phyloP scores from a whole-genome alignment of 53 echinoderm and acorn worm genomes.

The Holothuria scabra region DNA sequence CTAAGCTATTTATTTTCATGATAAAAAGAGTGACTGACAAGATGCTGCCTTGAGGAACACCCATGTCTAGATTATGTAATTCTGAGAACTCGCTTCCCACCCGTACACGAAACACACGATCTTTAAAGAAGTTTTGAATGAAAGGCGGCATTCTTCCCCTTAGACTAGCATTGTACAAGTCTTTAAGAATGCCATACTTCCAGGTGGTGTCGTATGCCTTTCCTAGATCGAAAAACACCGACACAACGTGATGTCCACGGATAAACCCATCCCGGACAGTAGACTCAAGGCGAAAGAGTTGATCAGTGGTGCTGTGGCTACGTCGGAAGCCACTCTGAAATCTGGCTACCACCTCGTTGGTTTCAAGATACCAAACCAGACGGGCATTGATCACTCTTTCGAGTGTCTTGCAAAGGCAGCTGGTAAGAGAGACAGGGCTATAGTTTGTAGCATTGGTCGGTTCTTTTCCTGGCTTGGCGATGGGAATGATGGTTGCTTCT shows the following conservation, averaged over 20 bases:
- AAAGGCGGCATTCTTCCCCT: no score
- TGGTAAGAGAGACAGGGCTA: no score
- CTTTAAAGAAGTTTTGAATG: no score
- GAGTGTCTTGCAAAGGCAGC: background rate
- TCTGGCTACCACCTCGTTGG: background rate
- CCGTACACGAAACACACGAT: background rate
- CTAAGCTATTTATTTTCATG: background rate
- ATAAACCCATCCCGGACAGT: slow-evolving; percentile 1
- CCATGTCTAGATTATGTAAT: background rate
- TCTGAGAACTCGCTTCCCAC: background rate
- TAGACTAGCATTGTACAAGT: background rate
- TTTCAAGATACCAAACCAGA: slow-evolving; percentile 32
- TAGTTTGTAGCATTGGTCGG: no score
- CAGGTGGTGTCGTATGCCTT: slow-evolving; percentile 41
- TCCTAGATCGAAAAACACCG: slow-evolving; percentile 23
- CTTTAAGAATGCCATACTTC: slow-evolving; percentile 32
- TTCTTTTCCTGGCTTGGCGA: no score
- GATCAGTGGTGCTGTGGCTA: slow-evolving; percentile 10
- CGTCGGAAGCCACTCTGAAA: slow-evolving; percentile 35
- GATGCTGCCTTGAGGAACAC: slow-evolving; percentile 15
- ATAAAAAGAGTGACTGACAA: background rate
- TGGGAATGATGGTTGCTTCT: no score
- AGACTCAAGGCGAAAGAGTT: slow-evolving; percentile 19
- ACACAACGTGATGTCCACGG: slow-evolving; percentile 32
- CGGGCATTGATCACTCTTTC: no score